These are phyloP conservation scores for Nettapus auritus DNA, from an alignment of 2,113 vertebrate genomes.

Conservation along the genomic window DNA sequence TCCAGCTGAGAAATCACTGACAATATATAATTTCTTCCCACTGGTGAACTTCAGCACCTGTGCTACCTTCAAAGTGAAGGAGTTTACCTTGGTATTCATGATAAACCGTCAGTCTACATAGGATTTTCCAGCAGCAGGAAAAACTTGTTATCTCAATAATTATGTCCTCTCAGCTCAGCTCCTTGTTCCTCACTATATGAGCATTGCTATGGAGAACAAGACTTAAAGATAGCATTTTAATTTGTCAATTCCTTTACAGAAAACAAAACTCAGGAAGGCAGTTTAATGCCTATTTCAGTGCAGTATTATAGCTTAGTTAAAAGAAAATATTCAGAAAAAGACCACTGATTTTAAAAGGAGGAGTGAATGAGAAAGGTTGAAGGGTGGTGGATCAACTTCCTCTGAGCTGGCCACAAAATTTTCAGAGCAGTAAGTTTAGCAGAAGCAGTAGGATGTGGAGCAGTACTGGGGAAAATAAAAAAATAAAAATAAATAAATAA, in stretches of 20 bases:
- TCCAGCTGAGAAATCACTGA: background rate
- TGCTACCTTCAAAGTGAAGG: background rate
- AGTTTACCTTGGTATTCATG: background rate
- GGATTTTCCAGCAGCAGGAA: background rate
- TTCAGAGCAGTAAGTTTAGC: background rate
- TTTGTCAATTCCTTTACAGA: background rate
- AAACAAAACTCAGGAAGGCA: background rate
- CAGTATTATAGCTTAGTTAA: background rate
- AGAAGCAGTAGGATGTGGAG: background rate
- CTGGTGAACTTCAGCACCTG: background rate
- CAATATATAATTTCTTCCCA: background rate
- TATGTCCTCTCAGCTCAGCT: background rate
- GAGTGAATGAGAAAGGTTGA: background rate
- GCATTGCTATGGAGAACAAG: background rate
- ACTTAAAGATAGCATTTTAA: background rate
- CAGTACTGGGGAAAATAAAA: background rate
- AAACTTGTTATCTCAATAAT: background rate
- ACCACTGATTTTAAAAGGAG: background rate
- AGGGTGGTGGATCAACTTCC: background rate
- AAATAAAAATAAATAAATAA: background rate
- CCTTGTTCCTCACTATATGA: background rate
- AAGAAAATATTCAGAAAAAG: background rate
- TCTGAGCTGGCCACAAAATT: background rate
- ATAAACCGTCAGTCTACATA: background rate
- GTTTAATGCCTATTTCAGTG: background rate